These are phyloP conservation scores for Nasonia oneida DNA, from an alignment of 2,888 invertebrate genomes.

Conservation along the genomic window DNA sequence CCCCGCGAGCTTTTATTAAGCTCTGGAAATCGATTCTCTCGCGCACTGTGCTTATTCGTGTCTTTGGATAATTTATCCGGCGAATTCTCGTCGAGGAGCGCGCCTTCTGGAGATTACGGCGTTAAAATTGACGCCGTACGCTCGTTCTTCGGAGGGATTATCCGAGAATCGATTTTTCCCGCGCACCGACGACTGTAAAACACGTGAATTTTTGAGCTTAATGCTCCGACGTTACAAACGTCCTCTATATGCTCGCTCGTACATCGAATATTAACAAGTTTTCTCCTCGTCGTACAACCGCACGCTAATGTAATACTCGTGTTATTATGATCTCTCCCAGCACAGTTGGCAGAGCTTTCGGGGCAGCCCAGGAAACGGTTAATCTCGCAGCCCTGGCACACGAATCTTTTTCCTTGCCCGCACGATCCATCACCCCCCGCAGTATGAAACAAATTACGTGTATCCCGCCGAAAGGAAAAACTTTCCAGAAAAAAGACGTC, in stretches of 20 bases:
- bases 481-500: neutral
- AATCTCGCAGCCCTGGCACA: neutral
- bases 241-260: neutral
- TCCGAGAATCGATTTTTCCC: no score
- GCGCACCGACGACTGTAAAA: neutral
- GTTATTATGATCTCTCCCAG: neutral
- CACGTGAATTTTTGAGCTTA: neutral
- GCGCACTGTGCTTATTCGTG: neutral
- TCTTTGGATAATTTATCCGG: neutral
- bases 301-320: neutral
- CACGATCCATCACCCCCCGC: neutral
- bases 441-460: neutral
- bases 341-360: neutral
- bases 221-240: neutral
- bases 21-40: neutral
- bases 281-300: no score
- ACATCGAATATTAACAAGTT: no score
- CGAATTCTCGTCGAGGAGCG: neutral
- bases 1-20: conserved; percentile 5
- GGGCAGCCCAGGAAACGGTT: neutral
- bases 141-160: no score
- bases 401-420: neutral
- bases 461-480: neutral
- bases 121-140: no score
- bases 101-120: no score